Percentiles rank a stretch among this genome's conserved stretches.
These are phyloP conservation scores for Otocyon megalotis DNA, from an alignment of 2,113 vertebrate genomes.

Conservation along the genomic window DNA sequence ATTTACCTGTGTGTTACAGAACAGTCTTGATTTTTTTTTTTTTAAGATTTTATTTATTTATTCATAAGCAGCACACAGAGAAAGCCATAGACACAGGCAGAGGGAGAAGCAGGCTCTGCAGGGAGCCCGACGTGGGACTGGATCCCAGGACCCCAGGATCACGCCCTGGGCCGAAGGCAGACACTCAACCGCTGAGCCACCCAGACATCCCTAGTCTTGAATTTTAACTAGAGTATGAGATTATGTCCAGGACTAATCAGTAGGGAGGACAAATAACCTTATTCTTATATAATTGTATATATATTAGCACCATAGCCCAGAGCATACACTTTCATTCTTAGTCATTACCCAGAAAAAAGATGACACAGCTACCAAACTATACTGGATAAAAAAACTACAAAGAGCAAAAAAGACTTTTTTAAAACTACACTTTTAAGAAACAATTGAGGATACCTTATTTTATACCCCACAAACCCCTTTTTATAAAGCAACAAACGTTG, in stretches of 20 bases:
- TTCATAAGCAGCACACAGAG: no score
- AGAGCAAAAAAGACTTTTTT: not conserved
- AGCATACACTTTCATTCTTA: not conserved
- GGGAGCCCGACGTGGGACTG: no score
- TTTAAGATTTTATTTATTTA: no score
- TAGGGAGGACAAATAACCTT: not conserved
- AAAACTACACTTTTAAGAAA: not conserved
- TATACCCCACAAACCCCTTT: constrained; percentile 11
- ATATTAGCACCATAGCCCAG: not conserved
- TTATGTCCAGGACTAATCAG: not conserved
- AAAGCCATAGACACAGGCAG: no score
- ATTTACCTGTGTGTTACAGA: not conserved
- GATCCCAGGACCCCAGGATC: no score
- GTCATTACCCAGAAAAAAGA: not conserved
- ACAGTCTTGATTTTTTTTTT: not conserved
- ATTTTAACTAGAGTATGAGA: not conserved
- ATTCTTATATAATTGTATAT: not conserved
- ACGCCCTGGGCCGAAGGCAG: no score
- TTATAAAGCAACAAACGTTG: constrained; percentile 37
- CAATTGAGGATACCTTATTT: not conserved
- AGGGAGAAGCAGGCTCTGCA: no score
- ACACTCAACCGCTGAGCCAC: no score
- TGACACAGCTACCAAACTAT: not conserved
- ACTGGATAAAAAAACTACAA: not conserved
- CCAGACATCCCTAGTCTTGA: not conserved